phyloP scores from a whole-genome alignment of 2,797 vertebrate genomes.

The Balearica regulorum region DNA sequence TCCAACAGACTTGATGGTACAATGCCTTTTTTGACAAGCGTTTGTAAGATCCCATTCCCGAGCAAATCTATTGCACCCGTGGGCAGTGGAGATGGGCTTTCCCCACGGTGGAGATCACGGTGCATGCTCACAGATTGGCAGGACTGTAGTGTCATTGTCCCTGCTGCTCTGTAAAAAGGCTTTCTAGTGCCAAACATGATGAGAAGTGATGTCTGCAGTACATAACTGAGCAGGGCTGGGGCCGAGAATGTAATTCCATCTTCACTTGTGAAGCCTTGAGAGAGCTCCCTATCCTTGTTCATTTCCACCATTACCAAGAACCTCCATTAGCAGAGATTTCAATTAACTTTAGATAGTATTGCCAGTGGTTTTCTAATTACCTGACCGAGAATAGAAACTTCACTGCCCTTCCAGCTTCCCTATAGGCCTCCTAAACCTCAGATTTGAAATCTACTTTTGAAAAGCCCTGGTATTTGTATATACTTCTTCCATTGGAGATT shows the following conservation, averaged over 20 bases:
- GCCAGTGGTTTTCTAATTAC: background rate
- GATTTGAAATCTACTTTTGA: background rate
- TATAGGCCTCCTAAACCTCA: background rate
- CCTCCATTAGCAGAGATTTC: background rate
- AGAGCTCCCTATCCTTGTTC: background rate
- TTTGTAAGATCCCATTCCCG: background rate
- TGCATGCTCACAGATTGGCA: background rate
- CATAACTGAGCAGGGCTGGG: background rate
- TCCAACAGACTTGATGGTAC: background rate
- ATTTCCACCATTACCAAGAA: background rate
- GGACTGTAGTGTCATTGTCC: background rate
- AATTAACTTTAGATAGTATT: background rate
- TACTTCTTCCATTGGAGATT: background rate
- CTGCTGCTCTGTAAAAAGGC: background rate
- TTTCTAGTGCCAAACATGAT: background rate
- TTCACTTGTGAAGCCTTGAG: background rate
- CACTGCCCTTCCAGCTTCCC: background rate
- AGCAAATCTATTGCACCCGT: background rate
- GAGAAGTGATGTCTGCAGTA: background rate
- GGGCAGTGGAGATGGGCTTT: rapidly evolving
- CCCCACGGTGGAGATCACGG: rapidly evolving
- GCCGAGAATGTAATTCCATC: background rate
- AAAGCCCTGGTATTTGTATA: background rate
- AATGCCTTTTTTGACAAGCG: background rate
- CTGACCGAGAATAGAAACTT: background rate